Conservation (phyloP, 1,140 invertebrate genomes). For the Leguminivora glycinivorella region DNA sequence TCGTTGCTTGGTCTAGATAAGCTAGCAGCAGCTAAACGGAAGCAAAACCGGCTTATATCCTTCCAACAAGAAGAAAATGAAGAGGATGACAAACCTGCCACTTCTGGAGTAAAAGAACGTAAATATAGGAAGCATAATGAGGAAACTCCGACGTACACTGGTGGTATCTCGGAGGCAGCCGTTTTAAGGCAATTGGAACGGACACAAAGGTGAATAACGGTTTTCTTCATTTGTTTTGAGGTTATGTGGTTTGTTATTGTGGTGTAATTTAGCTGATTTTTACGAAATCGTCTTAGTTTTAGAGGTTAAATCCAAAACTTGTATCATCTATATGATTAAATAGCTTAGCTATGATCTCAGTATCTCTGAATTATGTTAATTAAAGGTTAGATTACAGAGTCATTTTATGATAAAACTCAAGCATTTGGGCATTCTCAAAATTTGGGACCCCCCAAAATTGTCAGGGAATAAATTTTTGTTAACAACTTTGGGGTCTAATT, state of each 20-base stretch:
- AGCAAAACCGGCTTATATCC: constrained; percentile 83
- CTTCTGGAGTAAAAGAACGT: constrained; percentile 75
- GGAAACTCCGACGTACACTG: constrained; percentile 96
- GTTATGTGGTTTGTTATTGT: constrained; percentile 61
- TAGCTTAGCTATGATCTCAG: no score
- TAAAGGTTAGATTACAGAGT: no score
- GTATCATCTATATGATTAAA: no score
- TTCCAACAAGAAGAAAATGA: constrained; percentile 83
- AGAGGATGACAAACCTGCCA: constrained; percentile 66
- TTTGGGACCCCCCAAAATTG: no score
- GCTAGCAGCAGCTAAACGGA: constrained; percentile 87
- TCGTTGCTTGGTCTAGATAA: constrained; percentile 94
- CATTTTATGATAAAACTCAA: no score
- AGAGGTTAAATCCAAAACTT: no score
- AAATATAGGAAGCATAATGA: constrained; percentile 88
- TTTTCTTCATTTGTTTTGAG: constrained; percentile 27
- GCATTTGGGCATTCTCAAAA: no score
- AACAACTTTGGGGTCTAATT: no score
- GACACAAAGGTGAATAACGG: constrained; percentile 74
- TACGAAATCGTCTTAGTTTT: no score
- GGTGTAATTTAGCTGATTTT: background rate
- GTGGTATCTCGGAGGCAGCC: constrained; percentile 91
- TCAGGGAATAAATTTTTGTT: no score
- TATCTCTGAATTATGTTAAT: no score
- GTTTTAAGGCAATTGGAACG: constrained; percentile 85